Percentiles rank a stretch among this genome's conserved stretches.
These are phyloP conservation scores for Nasonovia ribisnigri DNA, from an alignment of 2,888 invertebrate genomes.

Conservation along the genomic window DNA sequence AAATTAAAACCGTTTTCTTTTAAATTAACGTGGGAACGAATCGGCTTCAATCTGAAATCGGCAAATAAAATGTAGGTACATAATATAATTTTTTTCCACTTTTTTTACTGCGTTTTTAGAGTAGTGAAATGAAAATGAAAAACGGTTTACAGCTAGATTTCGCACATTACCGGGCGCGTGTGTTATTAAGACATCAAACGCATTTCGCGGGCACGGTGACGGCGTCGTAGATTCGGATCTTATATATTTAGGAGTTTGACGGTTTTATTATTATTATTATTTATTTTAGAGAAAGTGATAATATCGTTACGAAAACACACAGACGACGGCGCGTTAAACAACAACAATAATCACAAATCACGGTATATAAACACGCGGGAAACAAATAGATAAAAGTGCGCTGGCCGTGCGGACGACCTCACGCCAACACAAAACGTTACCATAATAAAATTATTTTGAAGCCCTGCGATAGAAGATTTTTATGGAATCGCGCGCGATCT, in stretches of 20 bases:
- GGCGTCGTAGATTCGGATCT: slow-evolving; percentile 7
- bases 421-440: neutral
- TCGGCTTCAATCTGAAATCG: neutral
- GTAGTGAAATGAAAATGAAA: neutral
- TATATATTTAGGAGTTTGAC: neutral
- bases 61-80: slow-evolving; percentile 1
- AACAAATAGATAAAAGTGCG: slow-evolving; percentile 13
- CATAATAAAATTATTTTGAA: neutral
- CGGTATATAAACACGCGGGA: slow-evolving; percentile 6
- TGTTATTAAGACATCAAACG: slow-evolving; percentile 35
- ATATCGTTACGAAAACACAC: neutral
- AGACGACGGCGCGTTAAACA: neutral
- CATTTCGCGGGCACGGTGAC: neutral
- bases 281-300: slow-evolving; percentile 31
- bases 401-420: neutral
- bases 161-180: neutral
- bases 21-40: slow-evolving; percentile 54
- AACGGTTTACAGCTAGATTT: neutral
- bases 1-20: slow-evolving; percentile 27
- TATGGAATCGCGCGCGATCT: neutral
- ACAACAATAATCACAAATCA: slow-evolving; percentile 3
- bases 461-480: neutral
- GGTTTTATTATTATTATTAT: slow-evolving; percentile 37
- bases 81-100: neutral
- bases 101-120: slow-evolving; percentile 17